Conservation (phyloP, 2,113 vertebrate genomes). For the Mastomys natalensis region DNA sequence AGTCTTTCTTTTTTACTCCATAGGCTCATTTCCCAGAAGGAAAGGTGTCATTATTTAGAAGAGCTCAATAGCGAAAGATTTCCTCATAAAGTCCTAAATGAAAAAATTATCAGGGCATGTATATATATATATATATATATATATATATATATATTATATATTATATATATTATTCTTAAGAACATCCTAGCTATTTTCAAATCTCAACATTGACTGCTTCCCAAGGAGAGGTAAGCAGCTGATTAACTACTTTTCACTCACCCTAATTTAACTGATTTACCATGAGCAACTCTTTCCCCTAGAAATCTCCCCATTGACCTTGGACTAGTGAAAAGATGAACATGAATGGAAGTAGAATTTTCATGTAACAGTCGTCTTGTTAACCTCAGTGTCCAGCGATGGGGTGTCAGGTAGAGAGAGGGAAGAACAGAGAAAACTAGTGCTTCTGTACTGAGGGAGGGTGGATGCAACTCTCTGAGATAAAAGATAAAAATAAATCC, state of each 20-base stretch:
- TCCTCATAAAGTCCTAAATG: neutral
- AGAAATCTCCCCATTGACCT: neutral
- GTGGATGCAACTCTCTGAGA: slow-evolving; percentile 68
- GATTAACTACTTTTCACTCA: neutral
- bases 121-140: too few relatives aligned
- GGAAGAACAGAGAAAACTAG: slow-evolving; percentile 52
- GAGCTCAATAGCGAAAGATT: neutral
- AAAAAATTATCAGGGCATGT: neutral
- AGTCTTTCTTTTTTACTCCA: neutral
- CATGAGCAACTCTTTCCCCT: neutral
- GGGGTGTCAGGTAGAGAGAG: neutral
- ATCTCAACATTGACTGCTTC: neutral
- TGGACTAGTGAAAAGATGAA: slow-evolving; percentile 20
- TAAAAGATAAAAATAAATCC: slow-evolving; percentile 84
- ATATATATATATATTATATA: too few relatives aligned
- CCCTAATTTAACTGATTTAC: neutral
- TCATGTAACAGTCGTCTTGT: slow-evolving; percentile 32
- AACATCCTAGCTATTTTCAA: neutral
- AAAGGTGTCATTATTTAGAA: slow-evolving; percentile 1
- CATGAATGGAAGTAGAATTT: neutral
- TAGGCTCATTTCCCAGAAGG: neutral
- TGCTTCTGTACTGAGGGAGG: neutral
- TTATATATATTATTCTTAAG: too few relatives aligned
- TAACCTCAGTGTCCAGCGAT: neutral
- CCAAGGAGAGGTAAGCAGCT: neutral